Base-by-base conservation (phyloP, 2,113 vertebrate genomes). In the Nerophis lumbriciformis region DNA sequence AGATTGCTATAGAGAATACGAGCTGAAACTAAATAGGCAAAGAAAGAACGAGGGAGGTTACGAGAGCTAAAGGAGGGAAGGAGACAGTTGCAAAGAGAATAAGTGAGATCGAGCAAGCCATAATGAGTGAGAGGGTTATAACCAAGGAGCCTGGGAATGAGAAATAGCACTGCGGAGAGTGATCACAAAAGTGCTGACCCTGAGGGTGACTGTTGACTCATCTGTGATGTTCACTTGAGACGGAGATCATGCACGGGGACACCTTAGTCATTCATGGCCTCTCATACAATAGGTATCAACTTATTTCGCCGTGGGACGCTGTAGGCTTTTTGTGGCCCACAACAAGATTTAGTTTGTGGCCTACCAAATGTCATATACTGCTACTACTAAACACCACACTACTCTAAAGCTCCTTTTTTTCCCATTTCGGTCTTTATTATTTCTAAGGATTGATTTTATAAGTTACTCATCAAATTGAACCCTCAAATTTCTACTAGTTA, bases 121-220 rank as follows among this genome's bases (percentile, higher is more conserved):
- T 85, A 83, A 81, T 77, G 67, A 82, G 66, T 59, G 62, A 81
- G 60, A 67, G 60, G 68, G 59, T 69, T 79, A 68, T 80, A 80
- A 85, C 77, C 71, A 82, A 66, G 39, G 1, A 75, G 37, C 68
- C 51, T 56, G 50, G 15, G 63, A 63, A 49, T 49, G 62, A 68
- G 65, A 59, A 56, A 64, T 61, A 65, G 70, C 53, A 66, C 51
- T 48, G 60, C 72, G 59, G 57, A 72, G 66, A 78, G 63, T 13
- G 35, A 72, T 79, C 65, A 75, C 65, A 64, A 75, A 73, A 80
- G 65, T 45, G 1, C 13, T 78, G 71, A 79, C 76, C 79, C 61
- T 1, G 8, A 73, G 78, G 65, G 70, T 69, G 65, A 80, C 69
- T 79, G 80, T 86, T 86, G 77, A 83, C 73, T 83, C 64, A 77